Evolutionary conservation across 2,113 vertebrate genomes (phyloP), one percentile per base, ranked within the genome.

Genomic region (Gadus macrocephalus): DNA sequence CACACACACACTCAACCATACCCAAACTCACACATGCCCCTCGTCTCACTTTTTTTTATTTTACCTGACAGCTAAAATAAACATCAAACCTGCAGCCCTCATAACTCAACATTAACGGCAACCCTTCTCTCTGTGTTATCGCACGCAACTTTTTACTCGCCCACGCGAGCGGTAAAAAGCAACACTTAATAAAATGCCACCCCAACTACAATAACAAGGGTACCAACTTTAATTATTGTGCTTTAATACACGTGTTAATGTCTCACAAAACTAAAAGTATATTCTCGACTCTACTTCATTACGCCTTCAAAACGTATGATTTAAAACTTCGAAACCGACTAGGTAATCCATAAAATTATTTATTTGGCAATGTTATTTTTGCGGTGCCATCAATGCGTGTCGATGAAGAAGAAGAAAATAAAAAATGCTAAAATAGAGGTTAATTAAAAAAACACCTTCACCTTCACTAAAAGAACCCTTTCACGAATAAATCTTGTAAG

Each of bases 41-140:
- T 49, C 42, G 9, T 9, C 42, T 49, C 42, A 49, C 42, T 49
- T 49, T 49, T 49, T 53, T 58, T 58, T 58, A 17, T 16, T 17
- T 58, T 58, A 58, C 55, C 42, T 49, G 42, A 49, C 42, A 49
- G 42, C 6, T 49, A 7, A 49, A 49, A 49, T 49, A 49, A 49
- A 49, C 42, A 49, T 49, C 12, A 49, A 49, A 49, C 42, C 42
- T 20, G 0, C 42, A 49, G 42, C 8, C 42, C 42, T 49, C 81
- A 87, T 81, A 85, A 87, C 75, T 85, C 81, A 69, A 66, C 80
- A 84, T 85, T 70, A 72, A 67, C 74, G 65, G 66, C 77, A 79
- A 80, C 68, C 74, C 70, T 68, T 70, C 67, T 70, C 42, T 78
- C 80, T 77, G 78, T 77, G 78, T 70, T 70, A 73, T 81, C 76